Base-by-base conservation (phyloP, 2,888 invertebrate genomes). In the Caenorhabditis uteleia region DNA sequence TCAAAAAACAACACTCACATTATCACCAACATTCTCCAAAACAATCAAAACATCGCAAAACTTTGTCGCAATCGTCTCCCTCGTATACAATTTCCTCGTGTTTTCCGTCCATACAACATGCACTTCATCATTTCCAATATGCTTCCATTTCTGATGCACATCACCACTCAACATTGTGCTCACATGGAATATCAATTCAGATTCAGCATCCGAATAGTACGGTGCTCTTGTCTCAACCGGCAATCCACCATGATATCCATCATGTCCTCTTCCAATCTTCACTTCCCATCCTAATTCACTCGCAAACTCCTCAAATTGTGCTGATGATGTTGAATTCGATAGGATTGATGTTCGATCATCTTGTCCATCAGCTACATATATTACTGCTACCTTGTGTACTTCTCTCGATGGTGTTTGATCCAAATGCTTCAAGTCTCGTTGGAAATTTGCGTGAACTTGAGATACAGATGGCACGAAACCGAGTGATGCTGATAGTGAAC, bases 21-120 rank as follows among this genome's bases (percentile, higher is more conserved):
- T 55, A 43, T 65, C 59, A n/a, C 64, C 74, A 36, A 71, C 58
- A 43, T 58, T 95, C 87, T 98, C 97, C 79, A 99, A 91, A 42
- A 91, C 91, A 82, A 98, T 93, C 64, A 98, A 88, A 68, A 98
- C 93, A 87, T 98, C 98, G 85, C 95, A 97, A 88, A 98, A 98
- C 87, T 98, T 95, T 12, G 98, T 98, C 51, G 97, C 95, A 83
- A 99, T 90, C 78, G 95, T 95, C 83, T 94, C 94, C 55, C 95
- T 89, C 59, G 94, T 89, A 87, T 98, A 98, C 83, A 95, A 93
- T n/a, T 61, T 62, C 67, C 95, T 88, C 85, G 89, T 89, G 85
- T 98, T 95, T 84, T 99, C 98, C 47, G 94, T 95, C 98, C 98
- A 98, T 27, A 99, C 94, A 69, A 98, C 93, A 84, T 97, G 97